Conservation (phyloP, 2,888 invertebrate species). For the Salticus scenicus region DNA sequence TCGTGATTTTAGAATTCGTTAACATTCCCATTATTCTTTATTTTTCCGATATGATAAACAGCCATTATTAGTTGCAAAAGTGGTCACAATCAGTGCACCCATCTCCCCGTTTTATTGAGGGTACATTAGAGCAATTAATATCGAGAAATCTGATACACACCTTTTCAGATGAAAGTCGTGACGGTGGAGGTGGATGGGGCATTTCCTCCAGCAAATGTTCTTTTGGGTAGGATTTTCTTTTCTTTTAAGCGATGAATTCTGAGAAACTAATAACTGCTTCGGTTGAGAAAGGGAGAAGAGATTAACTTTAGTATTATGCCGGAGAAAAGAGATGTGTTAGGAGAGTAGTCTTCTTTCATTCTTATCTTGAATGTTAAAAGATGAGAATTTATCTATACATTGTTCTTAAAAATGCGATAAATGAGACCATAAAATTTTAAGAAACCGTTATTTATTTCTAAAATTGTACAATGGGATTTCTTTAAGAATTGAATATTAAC, state of each 20-base stretch:
- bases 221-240: conserved; percentile 5
- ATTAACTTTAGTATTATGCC: background rate
- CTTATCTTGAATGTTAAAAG: too few species aligned
- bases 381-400: too few species aligned
- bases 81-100: conserved; percentile 9
- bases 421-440: too few species aligned
- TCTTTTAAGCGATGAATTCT: conserved; percentile 11
- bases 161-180: background rate
- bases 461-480: too few species aligned
- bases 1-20: conserved; percentile 1
- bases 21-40: background rate
- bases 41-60: conserved; percentile 16
- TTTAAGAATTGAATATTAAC: too few species aligned
- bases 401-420: too few species aligned
- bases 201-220: conserved; percentile 15
- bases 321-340: too few species aligned
- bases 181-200: conserved; percentile 23
- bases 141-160: conserved; percentile 45
- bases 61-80: conserved; percentile 35
- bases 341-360: too few species aligned
- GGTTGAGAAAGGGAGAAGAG: background rate
- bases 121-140: conserved; percentile 51
- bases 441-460: too few species aligned
- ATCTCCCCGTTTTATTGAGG: conserved; percentile 35
- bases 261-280: background rate